phyloP scores from a whole-genome alignment of 2,888 invertebrate genomes.

The Tanypteryx hageni region DNA sequence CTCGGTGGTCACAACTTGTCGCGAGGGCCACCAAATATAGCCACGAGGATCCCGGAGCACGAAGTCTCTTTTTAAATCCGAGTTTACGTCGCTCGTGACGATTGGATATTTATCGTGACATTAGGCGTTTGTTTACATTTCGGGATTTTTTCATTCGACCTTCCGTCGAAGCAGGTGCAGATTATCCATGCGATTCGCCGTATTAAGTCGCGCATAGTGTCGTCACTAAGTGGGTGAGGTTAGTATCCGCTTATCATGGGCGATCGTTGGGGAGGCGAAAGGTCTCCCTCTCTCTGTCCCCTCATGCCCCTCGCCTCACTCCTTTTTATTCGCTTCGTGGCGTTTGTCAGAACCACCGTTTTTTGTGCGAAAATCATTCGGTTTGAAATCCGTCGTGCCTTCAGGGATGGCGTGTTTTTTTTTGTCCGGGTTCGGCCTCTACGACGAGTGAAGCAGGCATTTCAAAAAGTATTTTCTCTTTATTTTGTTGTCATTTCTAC shows the following conservation, averaged over 20 bases:
- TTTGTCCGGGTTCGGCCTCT: background rate
- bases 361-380: conserved; percentile 29
- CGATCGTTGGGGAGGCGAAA: background rate
- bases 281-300: background rate
- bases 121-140: background rate
- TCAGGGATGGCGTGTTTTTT: background rate
- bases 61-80: background rate
- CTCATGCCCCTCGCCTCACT: background rate
- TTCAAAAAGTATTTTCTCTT: too few species aligned
- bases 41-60: background rate
- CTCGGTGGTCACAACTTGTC: background rate
- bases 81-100: background rate
- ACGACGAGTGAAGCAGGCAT: too few species aligned
- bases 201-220: background rate
- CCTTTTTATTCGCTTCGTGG: background rate
- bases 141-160: background rate
- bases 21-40: background rate
- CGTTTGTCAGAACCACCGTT: background rate
- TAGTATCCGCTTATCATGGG: too few species aligned
- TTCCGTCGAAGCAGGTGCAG: background rate
- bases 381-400: conserved; percentile 32
- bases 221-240: too few species aligned
- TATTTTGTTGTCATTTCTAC: too few species aligned
- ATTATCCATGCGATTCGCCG: background rate
- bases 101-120: background rate